These are phyloP conservation scores for Agriopis aurantiaria DNA, from an alignment of 2,888 invertebrate genomes.

Conservation along the genomic window DNA sequence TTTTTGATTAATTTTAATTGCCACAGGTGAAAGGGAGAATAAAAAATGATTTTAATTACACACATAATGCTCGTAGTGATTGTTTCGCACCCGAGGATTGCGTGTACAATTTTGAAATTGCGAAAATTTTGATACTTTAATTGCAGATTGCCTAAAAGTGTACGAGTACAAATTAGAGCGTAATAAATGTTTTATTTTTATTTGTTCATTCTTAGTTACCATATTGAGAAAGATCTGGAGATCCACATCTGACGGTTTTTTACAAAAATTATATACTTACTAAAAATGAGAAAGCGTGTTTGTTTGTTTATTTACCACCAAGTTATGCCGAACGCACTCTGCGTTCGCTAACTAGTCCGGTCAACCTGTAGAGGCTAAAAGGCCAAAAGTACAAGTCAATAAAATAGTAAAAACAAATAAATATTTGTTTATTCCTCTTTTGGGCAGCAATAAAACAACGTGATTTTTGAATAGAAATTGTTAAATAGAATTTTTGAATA, in stretches of 20 bases:
- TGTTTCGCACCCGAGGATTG: conserved; percentile 41
- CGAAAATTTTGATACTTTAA: conserved; percentile 27
- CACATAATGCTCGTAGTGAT: conserved; percentile 41
- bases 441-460: too few relatives aligned
- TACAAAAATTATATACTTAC: too few relatives aligned
- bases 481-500: too few relatives aligned
- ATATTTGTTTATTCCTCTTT: too few relatives aligned
- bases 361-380: too few relatives aligned
- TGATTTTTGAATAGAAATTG: too few relatives aligned
- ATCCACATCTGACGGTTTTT: neutral
- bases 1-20: conserved; percentile 67
- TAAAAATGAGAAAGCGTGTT: too few relatives aligned
- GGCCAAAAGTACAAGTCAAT: too few relatives aligned
- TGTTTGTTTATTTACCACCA: too few relatives aligned
- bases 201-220: neutral
- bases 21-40: conserved; percentile 65
- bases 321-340: too few relatives aligned
- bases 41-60: conserved; percentile 59
- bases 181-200: conserved; percentile 5
- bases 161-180: conserved; percentile 28
- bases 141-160: conserved; percentile 12
- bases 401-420: too few relatives aligned
- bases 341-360: too few relatives aligned
- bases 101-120: conserved; percentile 33
- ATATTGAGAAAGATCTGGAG: conserved; percentile 1